Base-by-base conservation (phyloP, 2,113 vertebrate genomes). In the Dissostichus mawsoni region DNA sequence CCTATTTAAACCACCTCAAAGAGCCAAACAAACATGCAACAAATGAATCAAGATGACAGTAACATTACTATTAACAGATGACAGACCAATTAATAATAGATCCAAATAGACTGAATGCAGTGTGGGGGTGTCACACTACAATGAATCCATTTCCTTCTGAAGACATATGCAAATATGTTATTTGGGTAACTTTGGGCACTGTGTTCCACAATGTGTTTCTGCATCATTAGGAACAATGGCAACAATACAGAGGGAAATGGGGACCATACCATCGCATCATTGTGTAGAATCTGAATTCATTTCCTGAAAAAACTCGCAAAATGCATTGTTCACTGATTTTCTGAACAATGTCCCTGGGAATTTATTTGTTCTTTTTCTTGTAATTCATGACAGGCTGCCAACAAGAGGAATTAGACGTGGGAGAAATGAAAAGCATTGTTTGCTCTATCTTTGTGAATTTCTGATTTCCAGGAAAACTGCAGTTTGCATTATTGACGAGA, bases 1-100 rank as follows among this genome's bases (percentile, higher is more conserved):
- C 55, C 52, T 76, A 51, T 85, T 79, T 74, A 51, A 81, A 81
- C 70, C 57, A 66, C 58, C 53, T 75, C 25, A 77, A 87, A 79
- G 68, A 80, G 12, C 59, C 41, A 52, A 72, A 71, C 25, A 75
- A 78, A 29, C 18, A 53, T 2, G 36, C 1, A 52, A 71, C 52
- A 74, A 66, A 74, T 58, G 66, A 56, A 81, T 67, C 11, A 53
- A 61, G 56, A 68, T 58, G 23, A 73, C 44, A 84, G 14, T 52
- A 66, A 45, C 62, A 45, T 58, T 29, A 33, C 44, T 59, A 68
- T 23, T 8, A 76, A 41, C 41, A 57, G 64, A 65, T 70, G 59
- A 77, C 67, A 66, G 63, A 82, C 66, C 62, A 47, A 80, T 77
- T 75, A 67, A 59, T 11, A 50, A 47, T 16, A 65, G 58, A 62